These are phyloP conservation scores for Sitobion miscanthi DNA, from an alignment of 1,140 invertebrate species.

Conservation along the genomic window DNA sequence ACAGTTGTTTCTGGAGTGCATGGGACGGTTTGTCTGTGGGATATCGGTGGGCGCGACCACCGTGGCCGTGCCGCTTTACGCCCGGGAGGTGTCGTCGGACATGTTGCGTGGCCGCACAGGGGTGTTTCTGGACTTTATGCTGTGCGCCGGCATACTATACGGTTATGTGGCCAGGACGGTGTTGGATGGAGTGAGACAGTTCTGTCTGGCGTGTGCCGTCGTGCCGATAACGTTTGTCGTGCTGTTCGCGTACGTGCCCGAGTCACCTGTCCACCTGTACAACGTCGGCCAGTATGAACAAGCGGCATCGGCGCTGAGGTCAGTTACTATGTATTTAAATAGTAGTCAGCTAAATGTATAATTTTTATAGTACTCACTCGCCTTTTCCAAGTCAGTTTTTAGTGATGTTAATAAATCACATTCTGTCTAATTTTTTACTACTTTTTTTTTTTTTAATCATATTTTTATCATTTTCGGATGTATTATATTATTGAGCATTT, in stretches of 20 bases:
- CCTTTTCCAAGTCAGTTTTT: not conserved
- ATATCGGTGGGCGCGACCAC: constrained; percentile 70
- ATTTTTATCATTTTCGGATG: too few species aligned
- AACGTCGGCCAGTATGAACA: constrained; percentile 57
- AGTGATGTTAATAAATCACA: not conserved
- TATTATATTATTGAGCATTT: too few species aligned
- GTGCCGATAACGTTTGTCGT: constrained; percentile 65
- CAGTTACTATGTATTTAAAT: not conserved
- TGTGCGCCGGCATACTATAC: constrained; percentile 68
- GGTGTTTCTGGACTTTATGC: constrained; percentile 67
- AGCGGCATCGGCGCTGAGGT: constrained; percentile 61
- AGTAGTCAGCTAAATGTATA: not conserved
- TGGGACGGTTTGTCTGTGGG: constrained; percentile 72
- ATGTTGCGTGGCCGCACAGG: constrained; percentile 68
- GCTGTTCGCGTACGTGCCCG: constrained; percentile 64
- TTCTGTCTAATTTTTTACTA: too few species aligned
- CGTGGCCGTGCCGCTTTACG: constrained; percentile 69
- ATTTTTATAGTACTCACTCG: not conserved
- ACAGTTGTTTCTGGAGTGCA: constrained; percentile 62
- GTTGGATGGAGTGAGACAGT: constrained; percentile 62
- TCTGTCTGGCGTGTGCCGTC: constrained; percentile 62
- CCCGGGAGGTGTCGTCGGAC: constrained; percentile 64
- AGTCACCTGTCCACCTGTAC: constrained; percentile 63
- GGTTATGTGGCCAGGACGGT: constrained; percentile 66
- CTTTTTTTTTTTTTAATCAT: too few species aligned